phyloP scores from a whole-genome alignment of 2,113 vertebrate genomes.

The Heterocephalus glaber region DNA sequence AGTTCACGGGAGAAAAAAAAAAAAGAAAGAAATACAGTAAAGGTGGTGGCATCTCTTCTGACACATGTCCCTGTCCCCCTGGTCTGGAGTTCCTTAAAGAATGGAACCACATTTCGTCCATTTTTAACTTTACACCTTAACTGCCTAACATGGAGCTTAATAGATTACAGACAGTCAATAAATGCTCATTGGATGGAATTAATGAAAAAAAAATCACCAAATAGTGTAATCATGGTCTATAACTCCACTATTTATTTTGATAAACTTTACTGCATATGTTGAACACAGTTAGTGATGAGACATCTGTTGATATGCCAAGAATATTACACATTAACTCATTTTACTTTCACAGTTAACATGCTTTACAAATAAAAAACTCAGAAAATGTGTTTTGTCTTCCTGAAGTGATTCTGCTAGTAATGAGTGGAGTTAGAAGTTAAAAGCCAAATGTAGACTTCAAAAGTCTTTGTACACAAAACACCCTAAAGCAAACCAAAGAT shows the following conservation, averaged over 20 bases:
- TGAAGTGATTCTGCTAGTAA: background rate
- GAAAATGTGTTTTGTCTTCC: background rate
- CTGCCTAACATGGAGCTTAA: background rate
- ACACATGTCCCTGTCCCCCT: background rate
- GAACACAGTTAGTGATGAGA: background rate
- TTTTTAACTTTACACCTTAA: background rate
- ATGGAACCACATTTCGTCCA: background rate
- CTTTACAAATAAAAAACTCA: constrained; percentile 24
- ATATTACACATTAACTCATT: background rate
- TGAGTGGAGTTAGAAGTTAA: background rate
- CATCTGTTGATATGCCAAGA: background rate
- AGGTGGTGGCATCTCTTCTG: background rate
- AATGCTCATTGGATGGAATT: background rate
- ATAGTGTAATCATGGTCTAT: background rate
- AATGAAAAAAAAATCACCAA: background rate
- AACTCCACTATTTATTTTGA: background rate
- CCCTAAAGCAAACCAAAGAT: constrained; percentile 46
- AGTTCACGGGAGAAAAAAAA: too few species aligned
- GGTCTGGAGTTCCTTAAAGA: background rate
- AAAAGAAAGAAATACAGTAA: background rate
- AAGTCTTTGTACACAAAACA: background rate
- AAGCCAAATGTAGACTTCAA: constrained; percentile 7
- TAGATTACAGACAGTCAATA: background rate
- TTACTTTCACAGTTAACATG: background rate
- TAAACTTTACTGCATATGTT: background rate